Evolutionary conservation across 2,888 invertebrate genomes (phyloP).

Genomic region (Tromatobia lineatoria): DNA sequence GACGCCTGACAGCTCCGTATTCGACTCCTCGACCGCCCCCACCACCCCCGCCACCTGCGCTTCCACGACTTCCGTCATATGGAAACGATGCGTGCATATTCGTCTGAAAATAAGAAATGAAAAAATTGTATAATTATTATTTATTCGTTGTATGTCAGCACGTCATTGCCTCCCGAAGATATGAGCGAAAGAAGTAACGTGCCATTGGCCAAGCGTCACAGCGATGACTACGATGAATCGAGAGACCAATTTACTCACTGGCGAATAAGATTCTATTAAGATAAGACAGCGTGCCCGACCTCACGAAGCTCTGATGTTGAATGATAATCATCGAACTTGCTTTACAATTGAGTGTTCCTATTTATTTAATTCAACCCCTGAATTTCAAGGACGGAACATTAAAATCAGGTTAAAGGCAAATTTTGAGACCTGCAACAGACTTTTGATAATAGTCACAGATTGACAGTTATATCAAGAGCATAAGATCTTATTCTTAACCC

Average conservation of each 20-base stretch:
- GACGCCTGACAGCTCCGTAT: constrained; percentile 82
- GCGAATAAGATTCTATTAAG: constrained; percentile 68
- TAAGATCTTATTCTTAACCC: not conserved
- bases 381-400: not conserved
- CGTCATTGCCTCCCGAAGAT: constrained; percentile 16
- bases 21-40: constrained; percentile 80
- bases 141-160: constrained; percentile 13
- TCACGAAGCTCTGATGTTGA: constrained; percentile 9
- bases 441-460: too few species aligned
- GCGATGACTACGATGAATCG: constrained; percentile 62
- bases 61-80: constrained; percentile 85
- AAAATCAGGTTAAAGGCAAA: too few species aligned
- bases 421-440: not conserved
- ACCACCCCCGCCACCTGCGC: constrained; percentile 83
- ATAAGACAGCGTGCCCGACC: constrained; percentile 52
- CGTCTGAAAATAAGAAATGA: constrained; percentile 78
- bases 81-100: constrained; percentile 87
- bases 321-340: constrained; percentile 44
- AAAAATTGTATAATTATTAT: constrained; percentile 3
- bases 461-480: not conserved
- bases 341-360: constrained; percentile 15
- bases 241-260: constrained; percentile 56
- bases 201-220: constrained; percentile 54
- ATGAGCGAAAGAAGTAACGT: constrained; percentile 16
- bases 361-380: constrained; percentile 41